These are phyloP conservation scores for Drosophila kokeensis DNA, from an alignment of 2,888 invertebrate genomes.

Conservation along the genomic window DNA sequence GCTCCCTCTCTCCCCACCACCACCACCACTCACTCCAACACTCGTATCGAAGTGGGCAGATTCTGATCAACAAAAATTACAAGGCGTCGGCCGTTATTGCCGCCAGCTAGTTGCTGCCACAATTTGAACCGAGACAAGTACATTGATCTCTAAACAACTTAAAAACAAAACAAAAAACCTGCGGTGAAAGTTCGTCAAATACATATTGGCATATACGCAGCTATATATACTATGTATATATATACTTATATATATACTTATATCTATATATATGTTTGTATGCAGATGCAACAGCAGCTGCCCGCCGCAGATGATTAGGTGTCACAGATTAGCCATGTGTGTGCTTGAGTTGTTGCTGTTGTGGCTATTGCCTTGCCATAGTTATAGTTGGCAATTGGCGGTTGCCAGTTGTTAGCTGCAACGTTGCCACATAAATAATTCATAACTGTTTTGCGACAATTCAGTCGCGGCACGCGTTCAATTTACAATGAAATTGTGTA, in stretches of 20 bases:
- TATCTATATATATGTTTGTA: slow-evolving; percentile 13
- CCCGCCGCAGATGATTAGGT: slow-evolving; percentile 52
- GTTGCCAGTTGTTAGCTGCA: slow-evolving; percentile 22
- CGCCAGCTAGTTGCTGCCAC: slow-evolving; percentile 52
- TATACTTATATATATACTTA: background rate
- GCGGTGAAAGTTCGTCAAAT: slow-evolving; percentile 63
- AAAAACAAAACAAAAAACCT: slow-evolving; percentile 19
- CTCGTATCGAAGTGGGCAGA: slow-evolving; percentile 37
- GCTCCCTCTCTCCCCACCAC: background rate
- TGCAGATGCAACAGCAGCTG: slow-evolving; percentile 59
- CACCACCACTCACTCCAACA: background rate
- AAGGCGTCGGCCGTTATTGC: slow-evolving; percentile 64
- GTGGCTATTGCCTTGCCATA: slow-evolving; percentile 15
- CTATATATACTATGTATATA: slow-evolving; percentile 11
- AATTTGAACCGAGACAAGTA: slow-evolving; percentile 54
- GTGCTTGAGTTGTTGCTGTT: slow-evolving; percentile 3
- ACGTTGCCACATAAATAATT: slow-evolving; percentile 76
- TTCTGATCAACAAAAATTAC: slow-evolving; percentile 52
- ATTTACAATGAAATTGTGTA: slow-evolving; percentile 79
- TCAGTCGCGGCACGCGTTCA: slow-evolving; percentile 79
- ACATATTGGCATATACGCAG: slow-evolving; percentile 1
- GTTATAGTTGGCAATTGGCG: slow-evolving; percentile 9
- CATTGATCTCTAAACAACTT: slow-evolving; percentile 57
- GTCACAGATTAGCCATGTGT: slow-evolving; percentile 54
- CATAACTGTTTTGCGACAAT: slow-evolving; percentile 82